Evolutionary conservation across 1,140 invertebrate genomes (phyloP).

Genomic region (Ladona fulva): DNA sequence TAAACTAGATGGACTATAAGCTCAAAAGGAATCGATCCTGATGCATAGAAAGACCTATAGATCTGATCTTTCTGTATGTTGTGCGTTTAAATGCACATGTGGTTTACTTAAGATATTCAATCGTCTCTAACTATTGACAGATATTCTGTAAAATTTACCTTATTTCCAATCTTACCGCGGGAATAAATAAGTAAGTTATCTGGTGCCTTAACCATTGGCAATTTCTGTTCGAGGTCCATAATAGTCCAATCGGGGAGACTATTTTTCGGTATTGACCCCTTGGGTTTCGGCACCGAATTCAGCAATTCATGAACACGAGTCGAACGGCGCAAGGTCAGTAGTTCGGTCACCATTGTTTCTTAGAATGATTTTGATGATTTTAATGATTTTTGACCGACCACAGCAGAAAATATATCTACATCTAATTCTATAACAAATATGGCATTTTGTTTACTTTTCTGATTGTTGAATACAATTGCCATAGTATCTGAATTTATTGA

Average conservation of each 20-base stretch:
- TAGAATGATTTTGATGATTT: background rate
- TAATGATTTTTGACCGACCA: background rate
- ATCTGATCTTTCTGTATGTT: background rate
- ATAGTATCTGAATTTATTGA: background rate
- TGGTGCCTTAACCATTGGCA: slow-evolving; percentile 31
- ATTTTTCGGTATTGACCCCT: slow-evolving; percentile 29
- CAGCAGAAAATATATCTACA: background rate
- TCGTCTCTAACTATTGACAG: background rate
- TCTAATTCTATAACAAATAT: background rate
- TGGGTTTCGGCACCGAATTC: slow-evolving; percentile 29
- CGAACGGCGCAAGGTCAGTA: background rate
- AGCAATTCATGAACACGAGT: slow-evolving; percentile 22
- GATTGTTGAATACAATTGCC: background rate
- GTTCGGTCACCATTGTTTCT: background rate
- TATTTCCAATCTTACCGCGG: slow-evolving; percentile 32
- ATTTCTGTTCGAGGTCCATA: slow-evolving; percentile 34
- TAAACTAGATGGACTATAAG: background rate
- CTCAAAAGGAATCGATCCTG: background rate
- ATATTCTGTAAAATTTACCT: background rate
- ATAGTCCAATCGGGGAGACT: slow-evolving; percentile 35
- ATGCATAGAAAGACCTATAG: background rate
- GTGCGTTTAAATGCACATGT: background rate
- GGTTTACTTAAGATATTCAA: background rate
- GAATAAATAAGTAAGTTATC: slow-evolving; percentile 30
- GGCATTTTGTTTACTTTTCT: background rate